Conservation (phyloP, 2,888 invertebrate genomes). For the Leuctra nigra region DNA sequence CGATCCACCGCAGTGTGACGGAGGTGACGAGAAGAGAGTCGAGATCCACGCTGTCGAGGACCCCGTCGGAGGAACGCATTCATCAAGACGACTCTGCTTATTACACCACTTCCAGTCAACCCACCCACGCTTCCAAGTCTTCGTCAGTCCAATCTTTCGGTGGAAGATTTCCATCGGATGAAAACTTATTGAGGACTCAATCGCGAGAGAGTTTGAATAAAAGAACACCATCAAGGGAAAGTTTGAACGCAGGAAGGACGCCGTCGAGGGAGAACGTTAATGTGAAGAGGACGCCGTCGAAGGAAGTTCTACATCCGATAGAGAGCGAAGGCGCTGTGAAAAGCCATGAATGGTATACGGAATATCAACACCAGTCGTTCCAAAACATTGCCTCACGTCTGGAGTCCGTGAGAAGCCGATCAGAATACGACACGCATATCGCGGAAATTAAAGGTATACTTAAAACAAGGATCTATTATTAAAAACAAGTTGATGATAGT, state of each 20-base stretch:
- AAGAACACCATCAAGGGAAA: conserved; percentile 14
- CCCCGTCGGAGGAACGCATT: conserved; percentile 48
- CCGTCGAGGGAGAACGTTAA: conserved; percentile 26
- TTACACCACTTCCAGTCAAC: conserved; percentile 44
- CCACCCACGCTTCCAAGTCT: conserved; percentile 41
- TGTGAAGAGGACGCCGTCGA: conserved; percentile 23
- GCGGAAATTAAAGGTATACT: conserved; percentile 72
- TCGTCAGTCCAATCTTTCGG: conserved; percentile 47
- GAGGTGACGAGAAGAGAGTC: conserved; percentile 42
- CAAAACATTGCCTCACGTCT: conserved; percentile 59
- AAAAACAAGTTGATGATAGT: too few species aligned
- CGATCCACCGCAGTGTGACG: conserved; percentile 55
- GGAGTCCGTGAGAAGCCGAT: conserved; percentile 69
- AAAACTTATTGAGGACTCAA: conserved; percentile 37
- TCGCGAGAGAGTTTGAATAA: conserved; percentile 28
- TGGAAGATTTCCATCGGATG: conserved; percentile 48
- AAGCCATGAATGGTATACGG: conserved; percentile 49
- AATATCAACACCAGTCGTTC: conserved; percentile 51
- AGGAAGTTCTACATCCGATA: conserved; percentile 37
- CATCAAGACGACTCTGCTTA: conserved; percentile 52
- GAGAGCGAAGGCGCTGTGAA: conserved; percentile 12
- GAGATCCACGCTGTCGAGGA: conserved; percentile 38
- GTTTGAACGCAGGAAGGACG: conserved; percentile 37
- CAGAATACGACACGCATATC: conserved; percentile 82
- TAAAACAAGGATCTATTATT: too few species aligned